A percentile compares a stretch with the other conserved stretches of the same genome.
These are phyloP conservation scores for Perizoma flavofasciatum DNA, from an alignment of 2,888 invertebrate species.

Conservation along the genomic window DNA sequence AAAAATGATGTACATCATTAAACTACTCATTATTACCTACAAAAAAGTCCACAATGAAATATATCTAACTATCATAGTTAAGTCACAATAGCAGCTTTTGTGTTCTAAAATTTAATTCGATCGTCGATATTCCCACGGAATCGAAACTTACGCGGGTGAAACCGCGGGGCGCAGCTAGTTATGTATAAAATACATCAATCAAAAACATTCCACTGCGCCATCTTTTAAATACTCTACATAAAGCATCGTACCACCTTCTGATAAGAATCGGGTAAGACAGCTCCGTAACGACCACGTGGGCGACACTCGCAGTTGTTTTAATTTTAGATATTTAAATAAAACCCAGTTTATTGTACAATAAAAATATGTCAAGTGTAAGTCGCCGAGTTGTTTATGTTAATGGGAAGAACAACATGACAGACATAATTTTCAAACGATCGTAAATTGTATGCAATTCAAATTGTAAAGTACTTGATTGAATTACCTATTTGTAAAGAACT, in stretches of 20 bases:
- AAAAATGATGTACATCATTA: too few species aligned
- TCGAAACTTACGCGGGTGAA: too few species aligned
- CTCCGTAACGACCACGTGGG: conserved; percentile 24
- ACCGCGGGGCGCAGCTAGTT: too few species aligned
- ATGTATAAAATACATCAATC: not conserved
- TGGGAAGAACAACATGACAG: conserved; percentile 12
- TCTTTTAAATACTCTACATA: conserved; percentile 24
- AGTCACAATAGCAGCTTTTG: too few species aligned
- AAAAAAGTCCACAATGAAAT: too few species aligned
- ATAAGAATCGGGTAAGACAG: conserved; percentile 27
- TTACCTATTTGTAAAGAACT: not conserved
- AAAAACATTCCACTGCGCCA: conserved; percentile 9
- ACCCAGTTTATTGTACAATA: conserved; percentile 31
- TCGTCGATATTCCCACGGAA: too few species aligned
- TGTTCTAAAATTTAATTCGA: too few species aligned
- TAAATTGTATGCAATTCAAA: conserved; percentile 5
- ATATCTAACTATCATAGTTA: too few species aligned
- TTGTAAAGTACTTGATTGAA: not conserved
- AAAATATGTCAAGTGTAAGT: conserved; percentile 29
- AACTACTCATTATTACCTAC: too few species aligned
- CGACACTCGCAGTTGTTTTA: conserved; percentile 18
- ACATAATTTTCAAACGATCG: conserved; percentile 18
- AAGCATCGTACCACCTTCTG: conserved; percentile 16
- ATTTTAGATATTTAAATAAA: conserved; percentile 32
- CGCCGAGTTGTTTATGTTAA: conserved; percentile 25